Base-by-base conservation (phyloP, 2,113 vertebrate species). In the Danionella cerebrum region DNA sequence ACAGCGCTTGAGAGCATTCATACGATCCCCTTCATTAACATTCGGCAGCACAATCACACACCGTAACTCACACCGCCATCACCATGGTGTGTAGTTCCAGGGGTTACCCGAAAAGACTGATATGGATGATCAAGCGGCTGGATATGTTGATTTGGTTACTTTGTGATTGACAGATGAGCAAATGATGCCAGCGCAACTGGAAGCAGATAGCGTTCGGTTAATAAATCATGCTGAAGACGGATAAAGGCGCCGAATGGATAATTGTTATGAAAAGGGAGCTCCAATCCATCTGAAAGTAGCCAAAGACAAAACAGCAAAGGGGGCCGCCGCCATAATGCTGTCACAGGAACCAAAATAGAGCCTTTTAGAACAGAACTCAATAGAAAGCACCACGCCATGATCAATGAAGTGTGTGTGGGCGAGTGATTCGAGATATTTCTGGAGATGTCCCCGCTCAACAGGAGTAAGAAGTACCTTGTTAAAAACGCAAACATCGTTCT, bases 361-460 rank as follows among this genome's bases (percentile, higher is more conserved):
- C 60, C 73, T 83, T 83, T 80, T 27, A 74, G 73, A 65, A 66
- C 52, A 48, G 76, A 88, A 84, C 3, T 1, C n/a, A n/a, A n/a
- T n/a, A n/a, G n/a, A n/a, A n/a, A n/a, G n/a, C n/a, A n/a, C n/a
- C n/a, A n/a, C n/a, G n/a, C n/a, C n/a, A n/a, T n/a, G 64, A 64
- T 69, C 67, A 41, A 64, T 71, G 21, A 54, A 33, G 14, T 38
- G n/a, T 51, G 54, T 41, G 67, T 52, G 45, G 24, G 67, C 33
- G 42, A 29, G 54, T 50, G 35, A 47, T 19, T 65, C 19, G 58
- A 7, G 19, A 4, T 57, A 19, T 38, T 38, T 57, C 38, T 39
- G 33, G n/a, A n/a, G n/a, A n/a, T n/a, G n/a, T n/a, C n/a, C n/a
- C n/a, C n/a, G n/a, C n/a, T n/a, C n/a, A n/a, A n/a, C n/a, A n/a